Conservation (phyloP, 2,797 vertebrate genomes). For the Enteromius trimaculatus region DNA sequence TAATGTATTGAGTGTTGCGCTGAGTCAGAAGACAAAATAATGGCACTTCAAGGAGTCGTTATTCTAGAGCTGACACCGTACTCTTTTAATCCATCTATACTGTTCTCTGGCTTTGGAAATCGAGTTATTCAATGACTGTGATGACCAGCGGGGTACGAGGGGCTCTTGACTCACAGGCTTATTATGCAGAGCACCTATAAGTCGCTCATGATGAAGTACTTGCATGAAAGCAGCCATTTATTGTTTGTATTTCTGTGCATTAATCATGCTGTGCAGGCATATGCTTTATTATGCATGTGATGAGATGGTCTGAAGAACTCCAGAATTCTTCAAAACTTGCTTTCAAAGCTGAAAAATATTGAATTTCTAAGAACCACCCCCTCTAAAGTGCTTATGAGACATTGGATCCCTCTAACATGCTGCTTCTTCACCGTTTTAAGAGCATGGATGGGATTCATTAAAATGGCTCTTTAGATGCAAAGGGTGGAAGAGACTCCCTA, state of each 20-base stretch:
- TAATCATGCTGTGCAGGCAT: background rate
- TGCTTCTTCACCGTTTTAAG: conserved; percentile 47
- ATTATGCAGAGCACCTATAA: conserved; percentile 19
- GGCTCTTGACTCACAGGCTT: conserved; percentile 30
- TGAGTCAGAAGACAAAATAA: conserved; percentile 31
- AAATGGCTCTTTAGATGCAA: conserved; percentile 28
- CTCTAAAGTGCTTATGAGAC: conserved; percentile 37
- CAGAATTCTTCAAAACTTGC: conserved; percentile 5
- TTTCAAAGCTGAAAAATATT: conserved; percentile 7
- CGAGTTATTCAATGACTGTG: conserved; percentile 23
- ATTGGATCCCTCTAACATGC: conserved; percentile 16
- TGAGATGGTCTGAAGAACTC: background rate
- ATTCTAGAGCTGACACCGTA: conserved; percentile 1
- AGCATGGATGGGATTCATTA: conserved; percentile 42
- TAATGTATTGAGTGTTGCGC: conserved; percentile 11
- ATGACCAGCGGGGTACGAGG: conserved; percentile 29
- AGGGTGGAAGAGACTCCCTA: conserved; percentile 21
- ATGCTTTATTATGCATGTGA: conserved; percentile 22
- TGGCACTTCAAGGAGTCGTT: conserved; percentile 10
- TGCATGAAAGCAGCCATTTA: conserved; percentile 33
- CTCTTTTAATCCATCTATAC: conserved; percentile 5
- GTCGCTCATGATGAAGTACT: conserved; percentile 17
- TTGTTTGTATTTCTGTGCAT: conserved; percentile 5
- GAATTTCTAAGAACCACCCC: background rate
- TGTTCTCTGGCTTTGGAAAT: conserved; percentile 32